A percentile compares a stretch with the other conserved stretches of the same genome.
phyloP scores from a whole-genome alignment of 2,888 invertebrate species.

The Autographa pulchrina region DNA sequence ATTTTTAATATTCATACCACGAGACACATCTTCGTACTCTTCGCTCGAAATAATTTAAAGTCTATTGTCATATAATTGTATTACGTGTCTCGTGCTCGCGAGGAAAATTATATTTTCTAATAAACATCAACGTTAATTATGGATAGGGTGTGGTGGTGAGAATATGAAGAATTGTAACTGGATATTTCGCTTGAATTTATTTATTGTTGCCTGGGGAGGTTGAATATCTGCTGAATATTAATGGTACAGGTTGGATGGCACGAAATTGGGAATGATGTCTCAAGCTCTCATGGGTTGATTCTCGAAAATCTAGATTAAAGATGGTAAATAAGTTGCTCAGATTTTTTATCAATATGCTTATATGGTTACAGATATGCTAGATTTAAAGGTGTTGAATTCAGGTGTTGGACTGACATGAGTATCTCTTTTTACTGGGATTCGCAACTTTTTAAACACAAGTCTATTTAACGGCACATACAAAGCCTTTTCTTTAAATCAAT shows the following conservation, averaged over 20 bases:
- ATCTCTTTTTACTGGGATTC: no score
- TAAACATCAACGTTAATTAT: slow-evolving; percentile 70
- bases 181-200: slow-evolving; percentile 7
- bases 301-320: no score
- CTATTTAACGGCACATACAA: no score
- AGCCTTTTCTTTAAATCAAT: no score
- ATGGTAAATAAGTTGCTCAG: no score
- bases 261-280: no score
- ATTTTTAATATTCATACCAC: slow-evolving; percentile 76
- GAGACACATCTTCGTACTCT: slow-evolving; percentile 70
- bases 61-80: slow-evolving; percentile 79
- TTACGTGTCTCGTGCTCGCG: slow-evolving; percentile 71
- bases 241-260: background rate
- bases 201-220: background rate
- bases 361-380: no score
- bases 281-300: no score
- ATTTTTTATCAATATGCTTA: no score
- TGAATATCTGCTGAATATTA: background rate
- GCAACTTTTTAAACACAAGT: no score
- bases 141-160: slow-evolving; percentile 1
- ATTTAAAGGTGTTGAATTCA: no score
- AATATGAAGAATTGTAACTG: slow-evolving; percentile 36
- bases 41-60: slow-evolving; percentile 71
- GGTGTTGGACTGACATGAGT: no score
- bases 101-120: slow-evolving; percentile 72